Evolutionary conservation across 2,797 vertebrate species (phyloP), one percentile per base, ranked within the genome.

Genomic region (Rhinichthys osculus): DNA sequence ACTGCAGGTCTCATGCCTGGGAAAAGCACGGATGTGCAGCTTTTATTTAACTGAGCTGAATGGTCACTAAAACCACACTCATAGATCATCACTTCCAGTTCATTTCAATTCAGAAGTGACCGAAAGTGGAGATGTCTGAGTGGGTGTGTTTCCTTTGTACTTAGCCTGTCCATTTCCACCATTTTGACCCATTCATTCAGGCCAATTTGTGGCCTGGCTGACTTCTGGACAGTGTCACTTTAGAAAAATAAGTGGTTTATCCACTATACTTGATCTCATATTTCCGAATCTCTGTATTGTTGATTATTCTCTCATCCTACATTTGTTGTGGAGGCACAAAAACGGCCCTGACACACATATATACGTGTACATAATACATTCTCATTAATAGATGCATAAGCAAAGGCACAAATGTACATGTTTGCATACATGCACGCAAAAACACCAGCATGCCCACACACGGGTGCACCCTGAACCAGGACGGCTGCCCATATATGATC

Each of bases 401-500:
- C 33, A 74, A 21, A 47, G 3, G 35, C 50, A 72, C 23, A 72
- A 40, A 16, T 62, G 14, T 66, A 8, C 23, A 69, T 81, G 66
- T 86, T 78, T 78, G 67, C 85, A 62, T 64, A 82, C 42, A 86
- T 8, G 72, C 27, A 42, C 3, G 23, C 54, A 79, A 69, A 76
- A 81, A 67, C 44, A 54, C 70, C 30, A 59, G 40, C 50, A 16
- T 70, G 30, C 81, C 62, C 72, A 82, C 85, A 70, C 16, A 19
- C 35, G 1, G 33, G 9, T 44, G 16, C 44, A 52, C 78, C 33
- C 54, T 71, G 40, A 40, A 83, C 6, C 21, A 47, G 67, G 13
- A 73, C 0, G 47, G 33, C 27, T 85, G 80, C 69, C 78, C 85
- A 86, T 82, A 73, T 83, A 83, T 73, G 85, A 87, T 82, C 59